Percentiles rank a stretch among this genome's conserved stretches.
Conservation (phyloP, 2,888 invertebrate species). For the Monoplex corrugatus region DNA sequence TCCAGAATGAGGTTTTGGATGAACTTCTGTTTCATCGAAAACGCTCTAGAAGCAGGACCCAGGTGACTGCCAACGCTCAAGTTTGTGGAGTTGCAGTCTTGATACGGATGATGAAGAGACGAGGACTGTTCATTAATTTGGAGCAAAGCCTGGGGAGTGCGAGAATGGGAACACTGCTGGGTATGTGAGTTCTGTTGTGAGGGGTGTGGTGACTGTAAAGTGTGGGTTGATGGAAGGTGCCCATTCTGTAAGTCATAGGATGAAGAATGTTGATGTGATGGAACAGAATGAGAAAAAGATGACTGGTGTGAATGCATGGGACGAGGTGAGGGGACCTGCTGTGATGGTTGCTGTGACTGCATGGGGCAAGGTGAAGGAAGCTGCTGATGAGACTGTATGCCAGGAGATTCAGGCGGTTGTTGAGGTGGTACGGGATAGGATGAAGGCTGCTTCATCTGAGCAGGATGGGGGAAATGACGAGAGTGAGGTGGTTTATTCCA, state of each 20-base stretch:
- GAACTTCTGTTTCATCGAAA: slow-evolving; percentile 78
- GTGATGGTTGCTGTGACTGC: slow-evolving; percentile 39
- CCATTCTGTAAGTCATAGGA: neutral
- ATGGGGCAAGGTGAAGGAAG: slow-evolving; percentile 30
- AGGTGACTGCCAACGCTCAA: neutral
- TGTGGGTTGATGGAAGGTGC: too few species aligned
- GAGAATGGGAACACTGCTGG: too few species aligned
- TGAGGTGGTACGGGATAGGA: too few species aligned
- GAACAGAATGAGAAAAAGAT: neutral
- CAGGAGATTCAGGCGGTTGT: too few species aligned
- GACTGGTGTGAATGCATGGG: neutral
- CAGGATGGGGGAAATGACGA: neutral
- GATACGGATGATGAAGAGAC: neutral
- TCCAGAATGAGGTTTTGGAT: slow-evolving; percentile 80
- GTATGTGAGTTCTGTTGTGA: too few species aligned
- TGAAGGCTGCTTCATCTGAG: neutral
- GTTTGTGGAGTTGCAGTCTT: neutral
- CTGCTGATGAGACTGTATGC: too few species aligned
- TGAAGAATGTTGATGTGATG: neutral
- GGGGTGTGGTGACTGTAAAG: too few species aligned
- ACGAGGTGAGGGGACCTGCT: neutral
- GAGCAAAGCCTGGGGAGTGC: slow-evolving; percentile 54
- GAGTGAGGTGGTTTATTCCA: slow-evolving; percentile 34
- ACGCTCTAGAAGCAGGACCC: slow-evolving; percentile 58
- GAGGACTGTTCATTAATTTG: neutral